Base-by-base conservation (phyloP, 2,888 invertebrate species). In the Apeira syringaria region DNA sequence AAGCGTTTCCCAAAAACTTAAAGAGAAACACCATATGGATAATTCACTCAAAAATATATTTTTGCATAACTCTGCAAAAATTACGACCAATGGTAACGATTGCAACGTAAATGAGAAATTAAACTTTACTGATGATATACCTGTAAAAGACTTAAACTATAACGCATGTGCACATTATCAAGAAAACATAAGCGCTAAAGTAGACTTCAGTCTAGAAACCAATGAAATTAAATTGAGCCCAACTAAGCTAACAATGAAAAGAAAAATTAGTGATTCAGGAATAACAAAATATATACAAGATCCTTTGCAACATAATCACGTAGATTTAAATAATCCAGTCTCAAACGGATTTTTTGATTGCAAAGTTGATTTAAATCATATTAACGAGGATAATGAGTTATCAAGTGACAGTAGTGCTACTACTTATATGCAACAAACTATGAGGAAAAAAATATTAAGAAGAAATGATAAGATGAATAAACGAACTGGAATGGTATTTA, bases 1-100 rank as follows among this genome's bases (percentile, higher is more conserved):
- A 44, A 74, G 67, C 50, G 46, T 68, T 8, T 61, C 66, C n/a
- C 42, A 66, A 39, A 67, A 56, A 43, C 41, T 70, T 2, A 30
- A 24, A 24, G 1, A 6, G 0, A 10, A 22, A 3, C 11, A 2
- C 12, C 0, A 18, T 4, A 6, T 24, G 1, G 1, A 5, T 5
- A 13, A 2, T 32, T 8, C 5, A 10, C 2, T 6, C 3, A 32
- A 13, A 8, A 24, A 32, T 3, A 8, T 24, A 5, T 6, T 7
- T 3, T 9, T 9, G n/a, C 5, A 20, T 22, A 11, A 10, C 32
- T 18, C 17, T 13, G 13, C 3, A 12, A 29, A 29, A 17, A n/a
- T 6, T n/a, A 26, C 11, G 5, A 1, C 5, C 7, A 12, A 11
- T 2, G 5, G 5, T 8, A 13, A 12, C 8, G 4, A 7, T 7